Percentiles rank a stretch among this genome's conserved stretches.
Conservation (phyloP, 2,113 vertebrate genomes). For the Symphodus melops region DNA sequence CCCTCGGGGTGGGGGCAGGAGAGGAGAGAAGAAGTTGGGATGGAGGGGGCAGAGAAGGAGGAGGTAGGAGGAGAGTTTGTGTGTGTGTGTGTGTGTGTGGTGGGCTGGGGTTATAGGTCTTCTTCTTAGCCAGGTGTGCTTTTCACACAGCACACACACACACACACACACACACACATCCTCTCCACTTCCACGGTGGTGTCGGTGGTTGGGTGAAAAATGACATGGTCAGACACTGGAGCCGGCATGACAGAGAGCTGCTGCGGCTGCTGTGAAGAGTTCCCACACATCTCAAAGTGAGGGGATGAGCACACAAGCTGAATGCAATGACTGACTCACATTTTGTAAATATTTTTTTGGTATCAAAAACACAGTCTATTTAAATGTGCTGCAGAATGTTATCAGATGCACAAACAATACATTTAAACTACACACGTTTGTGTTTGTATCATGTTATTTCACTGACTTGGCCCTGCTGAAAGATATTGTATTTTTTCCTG, state of each 20-base stretch:
- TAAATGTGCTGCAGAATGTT: background rate
- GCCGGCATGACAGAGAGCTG: conserved; percentile 62
- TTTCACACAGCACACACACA: conserved; percentile 60
- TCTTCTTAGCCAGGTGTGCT: conserved; percentile 74
- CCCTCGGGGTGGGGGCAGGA: conserved; percentile 42
- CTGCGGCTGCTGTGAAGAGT: conserved; percentile 41
- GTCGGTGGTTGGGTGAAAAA: conserved; percentile 67
- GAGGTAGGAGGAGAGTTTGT: conserved; percentile 2
- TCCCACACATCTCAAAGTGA: conserved; percentile 61
- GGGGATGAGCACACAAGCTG: conserved; percentile 8
- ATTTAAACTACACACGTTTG: no score
- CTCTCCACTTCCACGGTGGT: conserved; percentile 43
- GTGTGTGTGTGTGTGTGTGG: background rate
- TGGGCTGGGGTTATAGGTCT: conserved; percentile 61
- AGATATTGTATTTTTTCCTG: no score
- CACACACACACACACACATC: conserved; percentile 46
- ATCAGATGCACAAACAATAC: background rate
- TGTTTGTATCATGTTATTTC: no score
- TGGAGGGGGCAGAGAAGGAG: conserved; percentile 48
- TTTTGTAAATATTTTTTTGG: background rate
- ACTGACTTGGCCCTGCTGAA: no score
- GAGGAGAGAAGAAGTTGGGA: conserved; percentile 49
- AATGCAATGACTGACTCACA: background rate
- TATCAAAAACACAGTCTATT: background rate
- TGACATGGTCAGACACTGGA: conserved; percentile 71